phyloP scores from a whole-genome alignment of 1,140 invertebrate genomes.

The Brachystomella parvula region DNA sequence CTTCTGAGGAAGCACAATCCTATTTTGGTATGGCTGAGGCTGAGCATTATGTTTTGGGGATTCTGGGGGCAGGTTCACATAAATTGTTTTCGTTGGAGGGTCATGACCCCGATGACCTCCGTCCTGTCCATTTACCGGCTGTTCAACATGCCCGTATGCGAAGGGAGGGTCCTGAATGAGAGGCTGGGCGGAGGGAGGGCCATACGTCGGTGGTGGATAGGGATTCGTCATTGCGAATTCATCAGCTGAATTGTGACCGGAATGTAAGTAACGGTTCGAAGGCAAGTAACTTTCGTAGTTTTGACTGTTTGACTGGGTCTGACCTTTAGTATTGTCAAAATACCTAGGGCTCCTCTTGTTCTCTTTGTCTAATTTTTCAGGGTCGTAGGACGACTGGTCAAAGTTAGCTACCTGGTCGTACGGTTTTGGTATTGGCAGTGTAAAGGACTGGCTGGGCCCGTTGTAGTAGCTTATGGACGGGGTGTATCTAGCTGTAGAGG shows the following conservation, averaged over 20 bases:
- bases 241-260: no score
- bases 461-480: neutral
- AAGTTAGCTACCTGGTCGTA: neutral
- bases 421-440: neutral
- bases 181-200: neutral
- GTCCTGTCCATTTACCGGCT: no score
- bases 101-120: neutral
- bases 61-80: neutral
- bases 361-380: neutral
- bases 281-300: neutral
- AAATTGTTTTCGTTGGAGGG: conserved; percentile 8
- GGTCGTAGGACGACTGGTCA: neutral
- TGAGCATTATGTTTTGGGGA: neutral
- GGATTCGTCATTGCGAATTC: neutral
- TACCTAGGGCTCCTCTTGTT: neutral
- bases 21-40: neutral
- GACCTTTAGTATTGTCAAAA: neutral
- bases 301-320: neutral
- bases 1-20: neutral
- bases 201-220: neutral
- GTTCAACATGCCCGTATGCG: neutral
- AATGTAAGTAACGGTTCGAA: neutral
- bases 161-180: neutral
- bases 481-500: neutral
- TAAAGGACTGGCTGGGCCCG: neutral